Evolutionary conservation across 2,888 invertebrate genomes (phyloP).

Genomic region (Hypomecis punctinalis): DNA sequence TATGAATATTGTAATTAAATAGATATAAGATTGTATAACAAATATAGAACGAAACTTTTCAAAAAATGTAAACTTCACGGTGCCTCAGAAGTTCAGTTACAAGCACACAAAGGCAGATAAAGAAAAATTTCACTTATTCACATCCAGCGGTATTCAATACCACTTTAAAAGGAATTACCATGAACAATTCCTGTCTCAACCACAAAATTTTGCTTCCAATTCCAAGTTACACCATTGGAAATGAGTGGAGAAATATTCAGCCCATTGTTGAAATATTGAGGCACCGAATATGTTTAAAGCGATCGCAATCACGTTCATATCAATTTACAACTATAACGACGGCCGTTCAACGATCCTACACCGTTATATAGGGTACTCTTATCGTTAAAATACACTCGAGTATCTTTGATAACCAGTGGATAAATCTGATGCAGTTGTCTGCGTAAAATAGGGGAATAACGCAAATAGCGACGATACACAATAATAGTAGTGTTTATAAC

Average conservation of each 20-base stretch:
- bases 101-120: background rate
- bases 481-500: background rate
- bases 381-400: conserved; percentile 69
- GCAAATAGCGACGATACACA: background rate
- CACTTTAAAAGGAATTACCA: conserved; percentile 8
- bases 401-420: conserved; percentile 64
- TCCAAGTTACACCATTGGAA: conserved; percentile 57
- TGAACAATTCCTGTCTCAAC: conserved; percentile 35
- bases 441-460: conserved; percentile 11
- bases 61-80: background rate
- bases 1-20: conserved; percentile 35
- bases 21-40: background rate
- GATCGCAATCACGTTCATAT: conserved; percentile 61
- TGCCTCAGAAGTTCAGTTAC: background rate
- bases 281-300: conserved; percentile 48
- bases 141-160: background rate
- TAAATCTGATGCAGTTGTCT: conserved; percentile 36
- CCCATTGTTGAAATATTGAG: conserved; percentile 65
- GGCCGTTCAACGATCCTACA: conserved; percentile 67
- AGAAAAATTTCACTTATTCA: conserved; percentile 17
- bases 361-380: conserved; percentile 78
- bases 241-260: conserved; percentile 58
- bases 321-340: conserved; percentile 64
- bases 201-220: conserved; percentile 52
- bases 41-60: background rate